phyloP scores from a whole-genome alignment of 2,888 invertebrate species.

The Patella depressa region DNA sequence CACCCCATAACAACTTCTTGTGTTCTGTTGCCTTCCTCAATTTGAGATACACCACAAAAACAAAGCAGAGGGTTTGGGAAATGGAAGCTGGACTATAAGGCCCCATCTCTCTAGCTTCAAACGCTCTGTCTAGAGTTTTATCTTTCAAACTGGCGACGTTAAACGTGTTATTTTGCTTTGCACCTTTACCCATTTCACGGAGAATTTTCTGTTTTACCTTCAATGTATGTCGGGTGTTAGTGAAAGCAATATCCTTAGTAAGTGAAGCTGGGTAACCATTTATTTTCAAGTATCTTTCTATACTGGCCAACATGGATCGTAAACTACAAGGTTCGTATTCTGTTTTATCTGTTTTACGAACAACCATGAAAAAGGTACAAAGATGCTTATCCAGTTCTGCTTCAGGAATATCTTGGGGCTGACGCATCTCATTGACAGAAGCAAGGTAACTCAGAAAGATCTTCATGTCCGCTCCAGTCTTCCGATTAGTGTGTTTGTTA shows the following conservation, averaged over 20 bases:
- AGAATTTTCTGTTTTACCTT: constrained; percentile 56
- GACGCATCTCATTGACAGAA: constrained; percentile 52
- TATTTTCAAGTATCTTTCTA: constrained; percentile 55
- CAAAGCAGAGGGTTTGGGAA: constrained; percentile 58
- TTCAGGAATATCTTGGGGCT: constrained; percentile 53
- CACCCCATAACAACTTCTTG: constrained; percentile 62
- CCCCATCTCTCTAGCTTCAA: constrained; percentile 59
- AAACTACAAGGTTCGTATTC: constrained; percentile 62
- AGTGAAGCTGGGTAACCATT: constrained; percentile 55
- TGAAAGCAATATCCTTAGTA: constrained; percentile 54
- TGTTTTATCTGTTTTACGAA: constrained; percentile 59
- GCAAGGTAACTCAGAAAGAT: constrained; percentile 56
- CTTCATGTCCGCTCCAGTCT: constrained; percentile 62
- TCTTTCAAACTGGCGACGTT: constrained; percentile 38
- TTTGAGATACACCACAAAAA: constrained; percentile 55
- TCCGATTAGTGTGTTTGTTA: constrained; percentile 61
- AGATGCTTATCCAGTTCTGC: constrained; percentile 56
- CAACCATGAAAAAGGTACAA: constrained; percentile 57
- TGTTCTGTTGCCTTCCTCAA: constrained; percentile 61
- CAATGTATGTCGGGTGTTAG: constrained; percentile 55
- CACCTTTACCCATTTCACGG: constrained; percentile 51
- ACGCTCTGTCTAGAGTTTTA: constrained; percentile 54
- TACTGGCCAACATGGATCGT: constrained; percentile 62
- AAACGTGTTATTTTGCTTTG: constrained; percentile 42
- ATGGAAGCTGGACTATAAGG: constrained; percentile 60